A percentile compares a stretch with the other conserved stretches of the same genome.
phyloP scores from a whole-genome alignment of 2,113 vertebrate species.

The Peromyscus polionotus region DNA sequence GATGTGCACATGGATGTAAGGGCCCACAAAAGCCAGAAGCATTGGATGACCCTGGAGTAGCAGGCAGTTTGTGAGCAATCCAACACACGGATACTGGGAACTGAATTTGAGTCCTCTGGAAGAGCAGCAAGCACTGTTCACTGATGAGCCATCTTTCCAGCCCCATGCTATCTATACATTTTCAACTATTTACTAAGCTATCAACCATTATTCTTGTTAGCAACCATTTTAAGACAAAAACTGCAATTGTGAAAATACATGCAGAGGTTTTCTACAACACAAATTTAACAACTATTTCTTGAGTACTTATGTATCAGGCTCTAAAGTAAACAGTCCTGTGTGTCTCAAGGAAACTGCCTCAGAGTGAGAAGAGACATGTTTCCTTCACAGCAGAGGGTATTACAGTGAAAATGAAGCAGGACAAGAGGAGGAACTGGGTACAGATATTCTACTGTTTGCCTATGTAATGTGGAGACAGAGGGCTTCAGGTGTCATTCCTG shows the following conservation, averaged over 20 bases:
- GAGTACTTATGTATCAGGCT: not conserved
- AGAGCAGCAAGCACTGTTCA: not conserved
- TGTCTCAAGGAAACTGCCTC: not conserved
- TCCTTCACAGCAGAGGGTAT: not conserved
- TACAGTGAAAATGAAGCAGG: not conserved
- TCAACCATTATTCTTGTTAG: not conserved
- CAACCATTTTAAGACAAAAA: slow-evolving; percentile 60
- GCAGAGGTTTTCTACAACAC: slow-evolving; percentile 50
- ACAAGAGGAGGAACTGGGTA: not conserved
- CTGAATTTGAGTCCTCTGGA: not conserved
- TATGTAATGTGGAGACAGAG: not conserved
- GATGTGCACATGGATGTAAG: not conserved
- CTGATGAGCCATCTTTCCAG: not conserved
- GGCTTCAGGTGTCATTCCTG: not conserved
- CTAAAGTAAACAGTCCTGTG: not conserved
- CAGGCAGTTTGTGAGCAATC: not conserved
- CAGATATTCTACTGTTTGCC: not conserved
- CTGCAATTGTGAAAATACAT: slow-evolving; percentile 44
- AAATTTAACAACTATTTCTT: slow-evolving; percentile 49
- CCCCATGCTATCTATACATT: not conserved
- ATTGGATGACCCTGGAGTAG: not conserved
- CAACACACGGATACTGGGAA: not conserved
- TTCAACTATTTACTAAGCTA: slow-evolving; percentile 49
- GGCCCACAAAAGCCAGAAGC: not conserved
- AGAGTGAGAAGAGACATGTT: not conserved